phyloP scores from a whole-genome alignment of 2,113 vertebrate genomes.

The Pardalotus punctatus region DNA sequence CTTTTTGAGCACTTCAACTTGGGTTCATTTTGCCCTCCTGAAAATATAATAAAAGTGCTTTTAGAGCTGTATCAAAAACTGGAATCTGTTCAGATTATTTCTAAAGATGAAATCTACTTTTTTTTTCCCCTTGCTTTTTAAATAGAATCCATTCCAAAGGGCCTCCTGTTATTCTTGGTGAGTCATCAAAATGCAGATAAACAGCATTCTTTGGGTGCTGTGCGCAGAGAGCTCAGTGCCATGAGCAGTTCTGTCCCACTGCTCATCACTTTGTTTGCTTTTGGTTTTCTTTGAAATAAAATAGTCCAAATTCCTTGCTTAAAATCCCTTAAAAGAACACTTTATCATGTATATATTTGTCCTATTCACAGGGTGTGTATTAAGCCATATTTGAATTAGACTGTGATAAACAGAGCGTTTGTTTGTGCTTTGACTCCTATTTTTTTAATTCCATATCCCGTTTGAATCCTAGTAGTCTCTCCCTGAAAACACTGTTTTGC shows the following conservation, averaged over 20 bases:
- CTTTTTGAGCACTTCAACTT: background rate
- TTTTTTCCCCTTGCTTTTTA: slow-evolving; percentile 46
- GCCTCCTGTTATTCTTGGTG: slow-evolving; percentile 53
- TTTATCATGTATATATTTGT: background rate
- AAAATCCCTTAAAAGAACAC: background rate
- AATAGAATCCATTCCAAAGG: slow-evolving; percentile 66
- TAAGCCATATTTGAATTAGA: background rate
- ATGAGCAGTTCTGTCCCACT: slow-evolving; percentile 41
- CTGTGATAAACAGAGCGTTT: background rate
- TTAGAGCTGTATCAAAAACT: background rate
- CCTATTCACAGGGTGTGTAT: background rate
- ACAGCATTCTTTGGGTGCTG: slow-evolving; percentile 68
- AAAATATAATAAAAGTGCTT: background rate
- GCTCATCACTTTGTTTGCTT: slow-evolving; percentile 21
- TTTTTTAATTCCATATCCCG: background rate
- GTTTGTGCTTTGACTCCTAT: background rate
- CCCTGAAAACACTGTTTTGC: background rate
- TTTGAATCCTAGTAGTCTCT: background rate
- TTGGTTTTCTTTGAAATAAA: background rate
- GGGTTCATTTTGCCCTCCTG: background rate
- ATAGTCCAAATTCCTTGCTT: background rate
- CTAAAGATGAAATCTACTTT: background rate
- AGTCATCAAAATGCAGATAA: slow-evolving; percentile 75
- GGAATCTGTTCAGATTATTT: background rate
- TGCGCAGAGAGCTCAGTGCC: slow-evolving; percentile 33